Conservation (phyloP, 2,797 vertebrate species). For the Cetoscarus ocellatus region DNA sequence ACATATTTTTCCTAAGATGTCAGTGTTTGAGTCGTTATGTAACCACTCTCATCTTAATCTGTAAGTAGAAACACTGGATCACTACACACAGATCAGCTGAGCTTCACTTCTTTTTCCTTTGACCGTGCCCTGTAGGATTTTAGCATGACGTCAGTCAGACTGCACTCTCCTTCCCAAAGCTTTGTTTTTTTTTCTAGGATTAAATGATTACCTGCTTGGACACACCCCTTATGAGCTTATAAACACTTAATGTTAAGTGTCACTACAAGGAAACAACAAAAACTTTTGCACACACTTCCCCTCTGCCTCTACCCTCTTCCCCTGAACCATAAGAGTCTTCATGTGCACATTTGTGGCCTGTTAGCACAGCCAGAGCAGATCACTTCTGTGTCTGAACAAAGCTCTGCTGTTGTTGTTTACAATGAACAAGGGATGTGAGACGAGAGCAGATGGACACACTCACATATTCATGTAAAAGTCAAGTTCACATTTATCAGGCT, state of each 20-base stretch:
- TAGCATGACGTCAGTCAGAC: conserved; percentile 9
- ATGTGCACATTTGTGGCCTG: conserved; percentile 42
- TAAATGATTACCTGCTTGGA: not conserved
- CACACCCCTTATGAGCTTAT: no score
- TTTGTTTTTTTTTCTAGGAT: no score
- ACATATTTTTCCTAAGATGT: conserved; percentile 22
- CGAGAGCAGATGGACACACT: conserved; percentile 50
- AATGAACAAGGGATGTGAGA: conserved; percentile 73
- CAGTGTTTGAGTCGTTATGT: not conserved
- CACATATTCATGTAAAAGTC: conserved; percentile 64
- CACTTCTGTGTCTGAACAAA: conserved; percentile 65
- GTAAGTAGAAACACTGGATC: conserved; percentile 20
- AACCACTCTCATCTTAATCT: not conserved
- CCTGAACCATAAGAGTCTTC: conserved; percentile 13
- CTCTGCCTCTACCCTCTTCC: not conserved
- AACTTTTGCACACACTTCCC: conserved; percentile 8
- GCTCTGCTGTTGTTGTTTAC: conserved; percentile 75
- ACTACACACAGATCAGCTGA: not conserved
- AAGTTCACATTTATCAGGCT: conserved; percentile 20
- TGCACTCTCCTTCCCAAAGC: not conserved
- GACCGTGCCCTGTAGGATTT: not conserved
- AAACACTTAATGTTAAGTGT: no score
- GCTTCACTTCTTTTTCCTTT: conserved; percentile 37
- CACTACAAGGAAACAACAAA: not conserved
- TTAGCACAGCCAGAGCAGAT: conserved; percentile 37